Percentiles rank a stretch among this genome's conserved stretches.
Evolutionary conservation across 2,888 invertebrate genomes (phyloP).

Genomic region (Myopa tessellatipennis): DNA sequence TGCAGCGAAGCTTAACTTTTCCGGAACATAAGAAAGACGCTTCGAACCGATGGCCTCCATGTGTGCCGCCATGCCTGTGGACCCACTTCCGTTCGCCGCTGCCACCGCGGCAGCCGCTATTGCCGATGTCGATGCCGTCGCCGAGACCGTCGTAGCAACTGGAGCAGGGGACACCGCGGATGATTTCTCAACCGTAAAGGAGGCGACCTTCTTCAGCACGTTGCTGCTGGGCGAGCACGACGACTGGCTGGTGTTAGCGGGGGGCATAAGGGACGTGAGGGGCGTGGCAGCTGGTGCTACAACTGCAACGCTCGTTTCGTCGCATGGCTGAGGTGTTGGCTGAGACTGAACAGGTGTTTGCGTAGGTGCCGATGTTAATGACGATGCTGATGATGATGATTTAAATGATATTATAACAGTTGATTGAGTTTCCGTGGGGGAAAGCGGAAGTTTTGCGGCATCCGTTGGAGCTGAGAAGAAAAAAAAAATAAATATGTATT

Average conservation of each 20-base stretch:
- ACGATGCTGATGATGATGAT: conserved; percentile 63
- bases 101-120: conserved; percentile 44
- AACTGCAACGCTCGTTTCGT: conserved; percentile 77
- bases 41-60: conserved; percentile 66
- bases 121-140: conserved; percentile 46
- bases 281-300: conserved; percentile 39
- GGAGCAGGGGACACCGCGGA: conserved; percentile 60
- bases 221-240: conserved; percentile 71
- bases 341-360: conserved; percentile 61
- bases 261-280: not conserved
- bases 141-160: conserved; percentile 44
- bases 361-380: conserved; percentile 44
- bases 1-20: conserved; percentile 86
- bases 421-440: conserved; percentile 66
- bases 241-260: conserved; percentile 4
- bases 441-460: conserved; percentile 48
- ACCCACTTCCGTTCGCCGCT: conserved; percentile 37
- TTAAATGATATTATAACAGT: conserved; percentile 68
- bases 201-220: conserved; percentile 86
- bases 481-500: not conserved
- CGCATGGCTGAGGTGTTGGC: conserved; percentile 69
- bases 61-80: conserved; percentile 43
- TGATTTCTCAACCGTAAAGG: conserved; percentile 80
- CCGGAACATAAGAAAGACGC: conserved; percentile 83
- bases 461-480: conserved; percentile 53